Conservation (phyloP, 2,797 vertebrate species). For the Peromyscus aztecus region DNA sequence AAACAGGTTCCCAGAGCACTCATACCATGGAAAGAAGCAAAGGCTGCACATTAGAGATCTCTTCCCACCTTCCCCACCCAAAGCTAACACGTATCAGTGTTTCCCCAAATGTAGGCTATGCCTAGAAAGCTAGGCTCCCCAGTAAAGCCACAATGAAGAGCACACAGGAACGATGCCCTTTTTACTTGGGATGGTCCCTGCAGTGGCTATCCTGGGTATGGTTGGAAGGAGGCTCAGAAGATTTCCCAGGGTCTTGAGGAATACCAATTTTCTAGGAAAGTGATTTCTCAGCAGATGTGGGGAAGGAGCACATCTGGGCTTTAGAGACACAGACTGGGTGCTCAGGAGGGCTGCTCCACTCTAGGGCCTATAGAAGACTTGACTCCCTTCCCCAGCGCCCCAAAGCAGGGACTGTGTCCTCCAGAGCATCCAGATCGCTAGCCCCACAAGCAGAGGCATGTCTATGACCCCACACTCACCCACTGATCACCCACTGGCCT, state of each 20-base stretch:
- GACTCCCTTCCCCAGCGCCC: background rate
- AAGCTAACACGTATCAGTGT: background rate
- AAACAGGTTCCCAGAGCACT: background rate
- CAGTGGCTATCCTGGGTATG: background rate
- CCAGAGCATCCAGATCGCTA: background rate
- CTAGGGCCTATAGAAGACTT: background rate
- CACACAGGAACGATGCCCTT: background rate
- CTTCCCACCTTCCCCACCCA: background rate
- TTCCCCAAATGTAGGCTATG: background rate
- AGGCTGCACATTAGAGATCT: background rate
- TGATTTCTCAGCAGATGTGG: constrained; percentile 27
- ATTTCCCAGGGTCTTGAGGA: constrained; percentile 29
- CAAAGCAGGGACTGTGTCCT: background rate
- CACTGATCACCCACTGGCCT: background rate
- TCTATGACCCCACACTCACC: background rate
- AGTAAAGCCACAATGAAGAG: background rate
- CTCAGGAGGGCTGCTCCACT: background rate
- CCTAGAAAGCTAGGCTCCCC: background rate
- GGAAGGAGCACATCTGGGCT: background rate
- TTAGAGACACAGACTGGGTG: background rate
- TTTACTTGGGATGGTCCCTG: background rate
- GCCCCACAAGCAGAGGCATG: background rate
- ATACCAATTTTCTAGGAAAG: constrained; percentile 52
- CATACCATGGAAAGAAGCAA: background rate
- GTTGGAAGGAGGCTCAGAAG: background rate